Conservation (phyloP, 2,113 vertebrate species). For the Fulmarus glacialis region DNA sequence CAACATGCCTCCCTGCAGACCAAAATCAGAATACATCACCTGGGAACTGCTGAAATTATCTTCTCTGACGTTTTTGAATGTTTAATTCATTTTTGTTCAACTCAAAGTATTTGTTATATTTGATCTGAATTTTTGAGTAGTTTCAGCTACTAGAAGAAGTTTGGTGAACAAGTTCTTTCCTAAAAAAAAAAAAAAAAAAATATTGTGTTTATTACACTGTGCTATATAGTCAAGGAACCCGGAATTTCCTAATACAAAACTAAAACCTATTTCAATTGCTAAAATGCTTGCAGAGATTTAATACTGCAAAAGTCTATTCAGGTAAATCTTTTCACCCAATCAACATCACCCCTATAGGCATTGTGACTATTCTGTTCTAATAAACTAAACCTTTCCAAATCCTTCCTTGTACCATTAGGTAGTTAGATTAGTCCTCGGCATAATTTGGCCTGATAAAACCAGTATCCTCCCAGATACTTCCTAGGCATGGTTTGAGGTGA, state of each 20-base stretch:
- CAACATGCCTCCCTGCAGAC: rapidly evolving
- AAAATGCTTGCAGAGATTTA: not conserved
- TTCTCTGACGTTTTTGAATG: not conserved
- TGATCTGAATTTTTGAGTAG: not conserved
- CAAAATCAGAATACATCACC: not conserved
- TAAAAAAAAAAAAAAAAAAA: not conserved
- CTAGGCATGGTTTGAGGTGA: not conserved
- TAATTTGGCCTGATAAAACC: not conserved
- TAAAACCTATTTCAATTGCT: not conserved
- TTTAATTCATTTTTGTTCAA: not conserved
- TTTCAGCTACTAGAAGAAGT: not conserved
- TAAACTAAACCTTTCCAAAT: not conserved
- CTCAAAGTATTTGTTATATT: not conserved
- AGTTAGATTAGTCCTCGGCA: not conserved
- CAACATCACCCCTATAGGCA: not conserved
- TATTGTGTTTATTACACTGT: not conserved
- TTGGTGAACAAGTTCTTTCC: not conserved
- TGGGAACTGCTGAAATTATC: not conserved
- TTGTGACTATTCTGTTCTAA: not conserved
- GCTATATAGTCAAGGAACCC: not conserved
- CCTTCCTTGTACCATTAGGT: not conserved
- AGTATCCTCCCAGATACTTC: not conserved
- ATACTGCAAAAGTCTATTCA: not conserved
- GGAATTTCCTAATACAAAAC: not conserved
- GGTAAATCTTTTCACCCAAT: not conserved